Conservation (phyloP, 2,888 invertebrate species). For the Andrena trimmerana region DNA sequence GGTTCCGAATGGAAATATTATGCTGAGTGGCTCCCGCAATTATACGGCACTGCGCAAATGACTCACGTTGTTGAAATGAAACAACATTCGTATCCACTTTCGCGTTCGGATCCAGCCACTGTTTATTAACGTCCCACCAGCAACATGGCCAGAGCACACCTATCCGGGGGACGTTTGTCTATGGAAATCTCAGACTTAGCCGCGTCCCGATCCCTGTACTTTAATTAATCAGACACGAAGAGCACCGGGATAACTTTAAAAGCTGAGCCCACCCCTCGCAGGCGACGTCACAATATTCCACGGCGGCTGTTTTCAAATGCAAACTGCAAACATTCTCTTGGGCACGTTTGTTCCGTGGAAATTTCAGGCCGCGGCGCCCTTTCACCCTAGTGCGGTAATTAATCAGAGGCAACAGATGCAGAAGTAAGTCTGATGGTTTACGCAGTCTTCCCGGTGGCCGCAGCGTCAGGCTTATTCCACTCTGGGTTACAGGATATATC, state of each 20-base stretch:
- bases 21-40: conserved; percentile 9
- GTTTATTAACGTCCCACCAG: conserved; percentile 20
- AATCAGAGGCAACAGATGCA: conserved; percentile 54
- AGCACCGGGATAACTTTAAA: neutral
- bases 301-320: neutral
- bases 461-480: neutral
- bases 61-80: conserved; percentile 13
- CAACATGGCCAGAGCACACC: no score
- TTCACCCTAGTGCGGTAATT: conserved; percentile 6
- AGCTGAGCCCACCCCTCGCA: neutral
- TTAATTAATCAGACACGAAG: conserved; percentile 6
- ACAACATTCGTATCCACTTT: neutral
- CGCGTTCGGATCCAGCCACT: conserved; percentile 10
- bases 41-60: neutral
- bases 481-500: conserved; percentile 3
- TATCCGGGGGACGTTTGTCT: neutral
- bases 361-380: neutral
- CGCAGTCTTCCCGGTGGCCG: conserved; percentile 17
- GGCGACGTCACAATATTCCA: neutral
- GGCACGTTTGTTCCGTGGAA: conserved; percentile 4
- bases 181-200: no score
- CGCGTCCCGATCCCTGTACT: neutral
- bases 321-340: conserved; percentile 4
- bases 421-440: conserved; percentile 28
- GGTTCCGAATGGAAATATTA: conserved; percentile 19